Base-by-base conservation (phyloP, 2,113 vertebrate genomes). In the Brachyhypopomus gauderio region DNA sequence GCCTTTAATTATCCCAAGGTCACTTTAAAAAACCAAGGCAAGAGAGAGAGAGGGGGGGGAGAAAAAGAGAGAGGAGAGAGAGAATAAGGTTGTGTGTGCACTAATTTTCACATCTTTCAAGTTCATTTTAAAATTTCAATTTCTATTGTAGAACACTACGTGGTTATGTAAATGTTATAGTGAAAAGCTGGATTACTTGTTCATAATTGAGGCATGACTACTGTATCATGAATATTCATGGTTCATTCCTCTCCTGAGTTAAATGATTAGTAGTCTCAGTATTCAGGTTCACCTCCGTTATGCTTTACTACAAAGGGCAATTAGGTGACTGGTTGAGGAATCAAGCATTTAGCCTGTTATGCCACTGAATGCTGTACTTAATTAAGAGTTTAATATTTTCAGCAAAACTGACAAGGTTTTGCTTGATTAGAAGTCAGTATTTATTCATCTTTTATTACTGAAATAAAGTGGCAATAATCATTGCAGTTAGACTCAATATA, bases 351-450 rank as follows among this genome's bases (percentile, higher is more conserved):
- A 41, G 67, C 79, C 75, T 11, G 14, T 52, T 64, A 58, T 72
- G 62, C 27, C 45, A 30, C 48, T 41, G 70, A 83, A 79, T 45
- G 59, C 59, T 48, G 78, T 38, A 75, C 38, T 79, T 78, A 48
- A 83, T 79, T 79, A 79, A 75, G 22, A 41, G 56, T 48, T 59
- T 73, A 63, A 78, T 74, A 66, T 83, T 78, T 60, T 77, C 67
- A 58, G 55, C 56, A 69, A 66, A 48, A 83, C 38, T 64, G 20
- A 41, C 27, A 67, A 59, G 81, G 76, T 78, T 60, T 66, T 59
- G 16, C 58, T 60, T 55, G 66, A 27, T 73, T 78, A 78, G 62
- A 19, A 74, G 69, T 22, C 63, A 3, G 25, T 34, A 5, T 66
- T 67, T 34, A 52, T 14, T 52, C 45, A 52, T 52, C 0, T 52